These are phyloP conservation scores for Hypsibius dujardini DNA, from an alignment of 1,140 invertebrate species.

Conservation along the genomic window DNA sequence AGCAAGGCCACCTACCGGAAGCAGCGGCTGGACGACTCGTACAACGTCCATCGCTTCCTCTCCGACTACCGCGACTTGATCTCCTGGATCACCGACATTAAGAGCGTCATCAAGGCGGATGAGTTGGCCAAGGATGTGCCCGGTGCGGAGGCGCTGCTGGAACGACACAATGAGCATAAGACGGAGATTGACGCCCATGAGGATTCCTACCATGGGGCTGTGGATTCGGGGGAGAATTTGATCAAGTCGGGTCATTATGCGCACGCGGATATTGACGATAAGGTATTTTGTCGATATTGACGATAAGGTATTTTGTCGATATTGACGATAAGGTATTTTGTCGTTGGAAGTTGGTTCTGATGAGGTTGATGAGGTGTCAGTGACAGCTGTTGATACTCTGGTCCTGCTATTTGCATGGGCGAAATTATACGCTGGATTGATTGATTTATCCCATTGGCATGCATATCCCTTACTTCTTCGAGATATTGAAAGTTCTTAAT, in stretches of 20 bases:
- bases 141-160: constrained; percentile 83
- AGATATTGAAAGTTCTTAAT: too few relatives aligned
- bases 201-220: constrained; percentile 75
- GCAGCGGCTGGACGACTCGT: constrained; percentile 72
- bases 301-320: constrained; percentile 40
- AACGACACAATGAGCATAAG: constrained; percentile 91
- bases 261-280: constrained; percentile 66
- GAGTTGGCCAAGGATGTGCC: constrained; percentile 96
- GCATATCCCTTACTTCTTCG: too few relatives aligned
- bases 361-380: too few relatives aligned
- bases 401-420: constrained; percentile 9
- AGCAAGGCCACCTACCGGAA: constrained; percentile 57
- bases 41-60: constrained; percentile 82
- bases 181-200: constrained; percentile 88
- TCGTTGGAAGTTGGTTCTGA: not conserved
- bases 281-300: too few relatives aligned
- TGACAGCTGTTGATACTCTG: not conserved
- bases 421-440: not conserved
- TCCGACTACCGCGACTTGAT: constrained; percentile 90
- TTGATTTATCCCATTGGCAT: not conserved
- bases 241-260: constrained; percentile 74
- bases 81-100: constrained; percentile 96
- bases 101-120: constrained; percentile 85
- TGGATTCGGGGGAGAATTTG: constrained; percentile 64
- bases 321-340: constrained; percentile 43